phyloP scores from a whole-genome alignment of 1,140 invertebrate species.

The Pseudomyrmex sp. region DNA sequence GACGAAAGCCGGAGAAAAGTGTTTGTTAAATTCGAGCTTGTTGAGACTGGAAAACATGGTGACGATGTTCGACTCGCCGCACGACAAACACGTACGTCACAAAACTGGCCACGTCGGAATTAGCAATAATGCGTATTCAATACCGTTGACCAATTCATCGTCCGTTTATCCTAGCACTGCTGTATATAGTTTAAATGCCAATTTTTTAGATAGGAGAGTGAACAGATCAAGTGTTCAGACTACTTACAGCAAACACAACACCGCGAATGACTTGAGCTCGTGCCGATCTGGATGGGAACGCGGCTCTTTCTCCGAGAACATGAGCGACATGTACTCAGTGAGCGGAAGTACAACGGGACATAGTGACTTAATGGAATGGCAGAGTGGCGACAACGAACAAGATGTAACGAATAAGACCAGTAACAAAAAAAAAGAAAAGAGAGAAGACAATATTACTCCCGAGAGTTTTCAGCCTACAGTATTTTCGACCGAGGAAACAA shows the following conservation, averaged over 20 bases:
- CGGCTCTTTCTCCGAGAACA: neutral
- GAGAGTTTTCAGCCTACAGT: slow-evolving; percentile 55
- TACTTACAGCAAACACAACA: neutral
- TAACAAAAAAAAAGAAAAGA: slow-evolving; percentile 51
- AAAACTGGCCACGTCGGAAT: slow-evolving; percentile 1
- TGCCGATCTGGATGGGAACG: neutral
- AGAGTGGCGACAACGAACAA: neutral
- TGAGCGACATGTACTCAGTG: neutral
- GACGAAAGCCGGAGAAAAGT: slow-evolving; percentile 80
- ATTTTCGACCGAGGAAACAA: neutral
- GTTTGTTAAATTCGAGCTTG: slow-evolving; percentile 81
- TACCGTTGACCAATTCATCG: neutral
- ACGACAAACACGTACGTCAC: slow-evolving; percentile 25
- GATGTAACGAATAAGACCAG: slow-evolving; percentile 35
- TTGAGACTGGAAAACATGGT: slow-evolving; percentile 81
- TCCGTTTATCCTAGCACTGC: slow-evolving; percentile 1
- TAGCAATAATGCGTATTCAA: slow-evolving; percentile 31
- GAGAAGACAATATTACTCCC: slow-evolving; percentile 73
- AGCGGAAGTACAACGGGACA: neutral
- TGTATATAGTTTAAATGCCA: slow-evolving; percentile 29
- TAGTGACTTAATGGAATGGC: neutral
- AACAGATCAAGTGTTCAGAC: neutral
- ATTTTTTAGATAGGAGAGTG: slow-evolving; percentile 13
- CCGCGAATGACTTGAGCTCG: neutral
- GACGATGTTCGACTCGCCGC: slow-evolving; percentile 78